A percentile compares a stretch with the other conserved stretches of the same genome.
phyloP scores from a whole-genome alignment of 2,113 vertebrate genomes.

The Pleuronectes platessa region DNA sequence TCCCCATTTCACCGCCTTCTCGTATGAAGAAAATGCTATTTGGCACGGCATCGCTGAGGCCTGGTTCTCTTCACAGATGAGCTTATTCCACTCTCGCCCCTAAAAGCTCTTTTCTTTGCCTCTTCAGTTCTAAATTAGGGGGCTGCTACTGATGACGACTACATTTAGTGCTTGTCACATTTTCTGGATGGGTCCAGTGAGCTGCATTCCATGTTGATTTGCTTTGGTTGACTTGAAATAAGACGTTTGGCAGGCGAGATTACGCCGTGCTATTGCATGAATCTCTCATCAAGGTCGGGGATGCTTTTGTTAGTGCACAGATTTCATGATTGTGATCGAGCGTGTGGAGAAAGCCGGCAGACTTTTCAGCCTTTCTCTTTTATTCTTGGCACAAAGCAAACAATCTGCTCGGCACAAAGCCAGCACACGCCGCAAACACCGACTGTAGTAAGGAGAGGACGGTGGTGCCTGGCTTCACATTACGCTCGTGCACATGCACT shows the following conservation, averaged over 20 bases:
- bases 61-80: conserved; percentile 29
- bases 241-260: conserved; percentile 26
- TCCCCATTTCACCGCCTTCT: conserved; percentile 50
- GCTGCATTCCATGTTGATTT: conserved; percentile 46
- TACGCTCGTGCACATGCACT: conserved; percentile 3
- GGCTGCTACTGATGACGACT: conserved; percentile 35
- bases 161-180: conserved; percentile 66
- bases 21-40: conserved; percentile 58
- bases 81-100: conserved; percentile 22
- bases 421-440: conserved; percentile 43
- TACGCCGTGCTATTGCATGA: not conserved
- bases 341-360: conserved; percentile 22
- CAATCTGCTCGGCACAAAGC: conserved; percentile 51
- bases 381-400: conserved; percentile 59
- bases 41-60: conserved; percentile 20
- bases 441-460: conserved; percentile 52
- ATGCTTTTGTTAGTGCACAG: conserved; percentile 57
- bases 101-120: conserved; percentile 17
- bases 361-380: conserved; percentile 43
- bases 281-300: conserved; percentile 49
- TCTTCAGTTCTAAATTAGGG: conserved; percentile 36
- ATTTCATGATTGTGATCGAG: conserved; percentile 45
- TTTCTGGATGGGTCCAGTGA: conserved; percentile 30
- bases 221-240: conserved; percentile 47
- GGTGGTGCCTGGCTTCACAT: conserved; percentile 48